Evolutionary conservation across 2,797 vertebrate genomes (phyloP).

Genomic region (Cuculus canorus): DNA sequence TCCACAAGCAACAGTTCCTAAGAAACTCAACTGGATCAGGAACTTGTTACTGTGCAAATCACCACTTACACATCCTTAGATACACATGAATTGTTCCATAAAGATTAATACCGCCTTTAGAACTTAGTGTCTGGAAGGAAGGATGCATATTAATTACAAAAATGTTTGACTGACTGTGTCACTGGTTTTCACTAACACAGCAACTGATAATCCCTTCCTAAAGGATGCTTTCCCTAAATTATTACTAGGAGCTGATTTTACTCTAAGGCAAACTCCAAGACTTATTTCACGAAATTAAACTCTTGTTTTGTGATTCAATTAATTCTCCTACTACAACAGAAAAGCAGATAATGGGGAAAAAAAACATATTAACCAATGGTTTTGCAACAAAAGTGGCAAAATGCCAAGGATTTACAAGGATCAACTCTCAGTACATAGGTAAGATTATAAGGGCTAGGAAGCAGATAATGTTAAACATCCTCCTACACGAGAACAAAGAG

Average conservation of each 20-base stretch:
- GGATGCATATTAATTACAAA: not conserved
- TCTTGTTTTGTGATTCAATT: not conserved
- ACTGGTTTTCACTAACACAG: not conserved
- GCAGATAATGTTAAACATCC: not conserved
- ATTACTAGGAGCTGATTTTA: not conserved
- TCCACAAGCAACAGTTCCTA: not conserved
- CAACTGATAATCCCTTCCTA: not conserved
- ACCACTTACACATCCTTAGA: not conserved
- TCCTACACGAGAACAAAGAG: not conserved
- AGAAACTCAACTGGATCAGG: not conserved
- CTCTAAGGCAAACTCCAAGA: not conserved
- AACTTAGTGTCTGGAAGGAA: not conserved
- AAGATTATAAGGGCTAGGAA: not conserved
- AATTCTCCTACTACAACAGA: not conserved
- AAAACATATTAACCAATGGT: not conserved
- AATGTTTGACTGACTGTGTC: not conserved
- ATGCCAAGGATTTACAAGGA: not conserved
- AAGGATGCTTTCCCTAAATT: not conserved
- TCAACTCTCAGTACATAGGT: not conserved
- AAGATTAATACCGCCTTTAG: not conserved
- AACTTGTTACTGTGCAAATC: not conserved
- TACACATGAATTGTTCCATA: rapidly evolving
- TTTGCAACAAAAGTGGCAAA: not conserved
- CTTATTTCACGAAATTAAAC: not conserved
- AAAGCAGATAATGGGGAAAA: not conserved